phyloP scores from a whole-genome alignment of 2,888 invertebrate species.

The Euclidia mi region DNA sequence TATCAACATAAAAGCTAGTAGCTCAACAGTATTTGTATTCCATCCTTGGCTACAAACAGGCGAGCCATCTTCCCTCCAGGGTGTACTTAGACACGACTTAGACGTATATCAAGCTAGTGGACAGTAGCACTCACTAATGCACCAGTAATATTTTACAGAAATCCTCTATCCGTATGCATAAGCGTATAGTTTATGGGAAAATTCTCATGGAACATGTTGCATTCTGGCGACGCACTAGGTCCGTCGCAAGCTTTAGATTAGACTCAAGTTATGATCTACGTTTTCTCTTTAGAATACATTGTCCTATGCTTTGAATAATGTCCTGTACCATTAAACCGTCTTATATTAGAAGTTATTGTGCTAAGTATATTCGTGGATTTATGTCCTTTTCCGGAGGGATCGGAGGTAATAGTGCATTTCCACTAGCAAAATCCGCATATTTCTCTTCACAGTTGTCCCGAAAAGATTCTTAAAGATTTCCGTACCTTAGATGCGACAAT shows the following conservation, averaged over 20 bases:
- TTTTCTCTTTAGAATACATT: too few relatives aligned
- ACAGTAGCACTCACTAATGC: not conserved
- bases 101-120: conserved; percentile 6
- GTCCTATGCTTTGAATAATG: too few relatives aligned
- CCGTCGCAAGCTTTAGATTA: not conserved
- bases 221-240: not conserved
- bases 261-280: not conserved
- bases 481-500: too few relatives aligned
- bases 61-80: not conserved
- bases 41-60: not conserved
- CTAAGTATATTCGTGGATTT: too few relatives aligned
- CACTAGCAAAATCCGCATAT: too few relatives aligned
- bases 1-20: too few relatives aligned
- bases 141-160: conserved; percentile 3
- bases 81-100: conserved; percentile 1
- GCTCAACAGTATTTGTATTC: not conserved
- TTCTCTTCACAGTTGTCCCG: too few relatives aligned
- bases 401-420: too few relatives aligned
- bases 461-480: too few relatives aligned
- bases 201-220: not conserved
- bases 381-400: too few relatives aligned
- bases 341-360: too few relatives aligned
- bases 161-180: conserved; percentile 1
- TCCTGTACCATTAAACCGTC: too few relatives aligned
- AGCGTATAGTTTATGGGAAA: not conserved